Percentiles rank a stretch among this genome's conserved stretches.
phyloP scores from a whole-genome alignment of 2,797 vertebrate genomes.

The Diplodus sargus region DNA sequence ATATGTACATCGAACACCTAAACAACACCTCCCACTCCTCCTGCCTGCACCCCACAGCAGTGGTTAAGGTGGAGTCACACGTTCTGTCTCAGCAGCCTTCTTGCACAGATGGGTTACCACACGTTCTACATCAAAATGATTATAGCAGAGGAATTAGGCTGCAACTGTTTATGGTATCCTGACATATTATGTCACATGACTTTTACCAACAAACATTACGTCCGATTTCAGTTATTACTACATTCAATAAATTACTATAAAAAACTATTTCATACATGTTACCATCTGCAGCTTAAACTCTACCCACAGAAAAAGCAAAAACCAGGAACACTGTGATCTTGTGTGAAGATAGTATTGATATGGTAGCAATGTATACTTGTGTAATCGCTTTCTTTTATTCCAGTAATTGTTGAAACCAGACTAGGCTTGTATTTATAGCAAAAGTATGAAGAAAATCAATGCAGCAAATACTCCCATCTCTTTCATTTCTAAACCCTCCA shows the following conservation, averaged over 20 bases:
- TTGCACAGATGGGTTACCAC: slow-evolving; percentile 7
- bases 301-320: neutral
- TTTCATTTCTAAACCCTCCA: slow-evolving; percentile 46
- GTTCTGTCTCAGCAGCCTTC: neutral
- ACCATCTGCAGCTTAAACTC: neutral
- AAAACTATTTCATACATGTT: neutral
- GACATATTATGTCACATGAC: neutral
- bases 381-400: neutral
- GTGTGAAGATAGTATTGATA: neutral
- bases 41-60: slow-evolving; percentile 2
- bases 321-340: neutral
- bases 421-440: slow-evolving; percentile 42
- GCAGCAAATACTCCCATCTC: slow-evolving; percentile 44
- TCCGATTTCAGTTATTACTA: neutral
- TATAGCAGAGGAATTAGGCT: neutral
- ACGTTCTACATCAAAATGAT: slow-evolving; percentile 3
- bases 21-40: slow-evolving; percentile 21
- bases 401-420: slow-evolving; percentile 39
- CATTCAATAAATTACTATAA: neutral
- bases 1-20: slow-evolving; percentile 27
- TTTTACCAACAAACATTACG: neutral
- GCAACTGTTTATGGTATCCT: neutral
- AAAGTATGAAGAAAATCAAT: slow-evolving; percentile 60
- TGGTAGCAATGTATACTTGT: neutral
- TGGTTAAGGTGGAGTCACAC: slow-evolving; percentile 17